phyloP scores from a whole-genome alignment of 1,140 invertebrate species.

The Solenopsis fugax region DNA sequence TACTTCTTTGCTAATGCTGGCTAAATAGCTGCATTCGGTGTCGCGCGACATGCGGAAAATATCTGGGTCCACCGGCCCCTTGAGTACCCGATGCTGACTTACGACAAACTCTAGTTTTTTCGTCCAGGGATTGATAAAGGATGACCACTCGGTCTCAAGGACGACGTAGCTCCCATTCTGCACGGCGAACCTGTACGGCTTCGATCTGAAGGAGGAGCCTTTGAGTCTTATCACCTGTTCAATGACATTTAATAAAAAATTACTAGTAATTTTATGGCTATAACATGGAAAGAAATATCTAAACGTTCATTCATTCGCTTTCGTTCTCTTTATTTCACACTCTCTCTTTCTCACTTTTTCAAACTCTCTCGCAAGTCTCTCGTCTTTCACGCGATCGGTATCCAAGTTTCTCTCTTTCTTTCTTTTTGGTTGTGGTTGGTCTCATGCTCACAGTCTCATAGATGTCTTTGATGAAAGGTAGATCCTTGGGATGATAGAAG shows the following conservation, averaged over 20 bases:
- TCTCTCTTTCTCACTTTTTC: background rate
- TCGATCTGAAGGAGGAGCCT: conserved; percentile 91
- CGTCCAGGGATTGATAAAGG: conserved; percentile 97
- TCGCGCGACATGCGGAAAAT: conserved; percentile 88
- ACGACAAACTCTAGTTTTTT: conserved; percentile 96
- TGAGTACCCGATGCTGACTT: conserved; percentile 94
- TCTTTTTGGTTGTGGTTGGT: conserved; percentile 46
- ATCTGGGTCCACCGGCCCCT: conserved; percentile 91
- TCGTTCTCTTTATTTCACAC: background rate
- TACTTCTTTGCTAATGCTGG: conserved; percentile 87
- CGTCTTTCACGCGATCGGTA: conserved; percentile 66
- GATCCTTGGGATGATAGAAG: conserved; percentile 95
- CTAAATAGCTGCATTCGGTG: conserved; percentile 82
- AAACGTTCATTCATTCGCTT: background rate
- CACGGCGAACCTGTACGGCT: conserved; percentile 92
- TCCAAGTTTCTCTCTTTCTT: conserved; percentile 59
- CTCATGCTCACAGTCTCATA: conserved; percentile 92
- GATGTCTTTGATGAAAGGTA: conserved; percentile 92
- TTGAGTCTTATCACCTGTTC: conserved; percentile 88
- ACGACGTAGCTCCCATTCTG: conserved; percentile 94
- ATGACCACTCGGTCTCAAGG: conserved; percentile 97
- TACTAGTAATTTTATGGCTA: conserved; percentile 14
- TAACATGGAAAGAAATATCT: background rate
- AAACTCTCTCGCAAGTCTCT: conserved; percentile 8
- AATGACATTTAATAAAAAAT: conserved; percentile 62